Percentiles rank a stretch among this genome's conserved stretches.
phyloP scores from a whole-genome alignment of 1,140 invertebrate genomes.

The Bombus sylvicola region DNA sequence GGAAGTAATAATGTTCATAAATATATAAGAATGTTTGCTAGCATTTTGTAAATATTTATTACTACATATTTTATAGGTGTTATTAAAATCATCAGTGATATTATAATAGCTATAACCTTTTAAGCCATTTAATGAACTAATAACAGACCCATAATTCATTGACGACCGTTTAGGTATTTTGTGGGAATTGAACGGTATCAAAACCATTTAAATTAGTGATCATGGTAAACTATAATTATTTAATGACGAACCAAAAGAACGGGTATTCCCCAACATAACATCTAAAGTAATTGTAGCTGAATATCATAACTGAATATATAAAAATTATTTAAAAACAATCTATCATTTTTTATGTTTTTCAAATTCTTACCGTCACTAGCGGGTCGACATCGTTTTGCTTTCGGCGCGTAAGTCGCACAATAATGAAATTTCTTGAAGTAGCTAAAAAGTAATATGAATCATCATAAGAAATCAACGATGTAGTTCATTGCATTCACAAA shows the following conservation, averaged over 20 bases:
- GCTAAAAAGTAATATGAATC: constrained; percentile 71
- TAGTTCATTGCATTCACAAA: background rate
- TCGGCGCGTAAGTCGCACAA: constrained; percentile 86
- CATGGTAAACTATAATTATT: constrained; percentile 11
- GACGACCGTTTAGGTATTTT: background rate
- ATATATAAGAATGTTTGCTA: background rate
- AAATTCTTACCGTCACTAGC: constrained; percentile 85
- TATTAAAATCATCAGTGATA: background rate
- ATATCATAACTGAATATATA: background rate
- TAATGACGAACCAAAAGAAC: background rate
- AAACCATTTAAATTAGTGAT: background rate
- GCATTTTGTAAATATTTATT: background rate
- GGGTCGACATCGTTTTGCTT: constrained; percentile 86
- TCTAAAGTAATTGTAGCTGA: background rate
- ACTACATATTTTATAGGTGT: background rate
- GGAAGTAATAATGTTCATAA: background rate
- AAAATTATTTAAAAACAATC: background rate
- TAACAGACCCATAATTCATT: background rate
- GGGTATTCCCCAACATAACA: background rate
- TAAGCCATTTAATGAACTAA: background rate
- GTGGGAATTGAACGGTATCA: background rate
- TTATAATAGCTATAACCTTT: background rate
- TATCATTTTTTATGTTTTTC: background rate
- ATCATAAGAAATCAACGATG: no score
- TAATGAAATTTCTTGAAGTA: constrained; percentile 89